phyloP scores from a whole-genome alignment of 2,888 invertebrate genomes.

The Perithous albicinctus region DNA sequence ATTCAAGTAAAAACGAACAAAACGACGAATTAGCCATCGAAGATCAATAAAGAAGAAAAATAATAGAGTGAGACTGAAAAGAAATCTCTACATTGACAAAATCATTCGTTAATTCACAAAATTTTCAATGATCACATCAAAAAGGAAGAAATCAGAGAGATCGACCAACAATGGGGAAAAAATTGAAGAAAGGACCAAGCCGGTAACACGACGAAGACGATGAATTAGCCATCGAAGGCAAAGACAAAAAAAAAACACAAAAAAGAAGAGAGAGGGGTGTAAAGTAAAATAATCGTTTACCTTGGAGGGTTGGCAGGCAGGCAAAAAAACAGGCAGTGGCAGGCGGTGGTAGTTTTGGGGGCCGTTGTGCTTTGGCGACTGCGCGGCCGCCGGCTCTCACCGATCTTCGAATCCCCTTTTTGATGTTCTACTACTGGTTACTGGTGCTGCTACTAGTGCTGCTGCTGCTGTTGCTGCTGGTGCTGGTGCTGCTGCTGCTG shows the following conservation, averaged over 20 bases:
- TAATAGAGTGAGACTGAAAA: neutral
- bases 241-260: slow-evolving; percentile 1
- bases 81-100: too few relatives aligned
- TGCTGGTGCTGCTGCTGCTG: slow-evolving; percentile 66
- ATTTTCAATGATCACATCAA: too few relatives aligned
- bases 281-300: slow-evolving; percentile 74
- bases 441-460: slow-evolving; percentile 64
- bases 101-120: too few relatives aligned
- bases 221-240: neutral
- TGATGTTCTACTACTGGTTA: slow-evolving; percentile 25
- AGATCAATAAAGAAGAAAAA: neutral
- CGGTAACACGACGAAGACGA: too few relatives aligned
- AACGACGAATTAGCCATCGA: too few relatives aligned
- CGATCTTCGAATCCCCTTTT: slow-evolving; percentile 48
- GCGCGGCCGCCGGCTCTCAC: slow-evolving; percentile 73
- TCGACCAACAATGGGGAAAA: too few relatives aligned
- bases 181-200: too few relatives aligned
- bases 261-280: slow-evolving; percentile 22
- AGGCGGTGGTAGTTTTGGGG: slow-evolving; percentile 74
- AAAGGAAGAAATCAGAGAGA: too few relatives aligned
- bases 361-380: slow-evolving; percentile 81
- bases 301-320: slow-evolving; percentile 78
- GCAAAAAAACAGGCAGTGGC: slow-evolving; percentile 67
- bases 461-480: slow-evolving; percentile 67
- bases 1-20: too few relatives aligned